Evolutionary conservation across 2,113 vertebrate species (phyloP).

Genomic region (Excalfactoria chinensis): DNA sequence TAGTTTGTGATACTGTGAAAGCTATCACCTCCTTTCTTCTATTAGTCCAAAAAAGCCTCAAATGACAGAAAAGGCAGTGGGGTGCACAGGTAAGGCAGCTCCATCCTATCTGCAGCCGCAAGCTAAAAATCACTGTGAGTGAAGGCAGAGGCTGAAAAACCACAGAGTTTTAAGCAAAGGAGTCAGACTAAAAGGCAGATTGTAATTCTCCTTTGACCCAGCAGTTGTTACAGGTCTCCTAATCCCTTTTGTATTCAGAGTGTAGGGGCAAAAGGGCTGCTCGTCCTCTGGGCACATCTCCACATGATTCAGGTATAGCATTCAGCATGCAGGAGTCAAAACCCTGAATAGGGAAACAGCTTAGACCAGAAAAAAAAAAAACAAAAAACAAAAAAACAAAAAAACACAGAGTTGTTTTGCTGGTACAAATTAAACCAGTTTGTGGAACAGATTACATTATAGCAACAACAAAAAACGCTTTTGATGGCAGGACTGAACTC

Average conservation of each 20-base stretch:
- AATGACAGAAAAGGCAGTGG: not conserved
- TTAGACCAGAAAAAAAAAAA: constrained; percentile 52
- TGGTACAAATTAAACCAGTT: constrained; percentile 59
- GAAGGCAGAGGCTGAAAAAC: not conserved
- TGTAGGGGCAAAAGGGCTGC: not conserved
- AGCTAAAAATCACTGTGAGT: not conserved
- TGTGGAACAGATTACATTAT: constrained; percentile 35
- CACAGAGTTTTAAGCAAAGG: not conserved
- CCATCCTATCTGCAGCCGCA: not conserved
- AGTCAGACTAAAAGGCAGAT: not conserved
- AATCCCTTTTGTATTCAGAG: not conserved
- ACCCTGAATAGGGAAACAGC: constrained; percentile 5
- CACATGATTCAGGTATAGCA: not conserved
- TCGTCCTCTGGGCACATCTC: not conserved
- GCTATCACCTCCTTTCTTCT: not conserved
- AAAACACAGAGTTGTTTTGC: not conserved
- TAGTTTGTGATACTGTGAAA: not conserved
- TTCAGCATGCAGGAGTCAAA: constrained; percentile 4
- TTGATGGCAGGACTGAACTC: constrained; percentile 55
- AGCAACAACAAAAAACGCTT: constrained; percentile 57
- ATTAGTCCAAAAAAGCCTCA: not conserved
- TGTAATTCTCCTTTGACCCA: constrained; percentile 1
- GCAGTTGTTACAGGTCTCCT: not conserved
- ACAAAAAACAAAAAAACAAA: constrained; percentile 57
- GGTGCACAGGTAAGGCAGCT: not conserved